A percentile compares a stretch with the other conserved stretches of the same genome.
These are phyloP conservation scores for Istiophorus platypterus DNA, from an alignment of 2,113 vertebrate species.

Conservation along the genomic window DNA sequence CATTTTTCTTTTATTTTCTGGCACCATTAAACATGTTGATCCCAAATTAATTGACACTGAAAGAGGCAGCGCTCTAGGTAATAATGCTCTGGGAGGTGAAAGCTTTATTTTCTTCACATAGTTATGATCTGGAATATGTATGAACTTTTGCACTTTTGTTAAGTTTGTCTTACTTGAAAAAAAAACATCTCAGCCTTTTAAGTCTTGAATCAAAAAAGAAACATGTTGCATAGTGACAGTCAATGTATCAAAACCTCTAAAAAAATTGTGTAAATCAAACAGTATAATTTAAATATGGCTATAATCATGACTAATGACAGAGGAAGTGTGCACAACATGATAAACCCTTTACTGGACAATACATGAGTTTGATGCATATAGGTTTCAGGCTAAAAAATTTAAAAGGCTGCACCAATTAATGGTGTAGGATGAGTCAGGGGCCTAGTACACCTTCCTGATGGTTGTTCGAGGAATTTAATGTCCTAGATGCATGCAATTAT, in stretches of 20 bases:
- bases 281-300: background rate
- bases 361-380: slow-evolving; percentile 13
- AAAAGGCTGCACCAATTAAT: slow-evolving; percentile 50
- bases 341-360: slow-evolving; percentile 8
- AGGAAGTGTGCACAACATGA: background rate
- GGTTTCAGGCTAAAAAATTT: slow-evolving; percentile 28
- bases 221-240: slow-evolving; percentile 15
- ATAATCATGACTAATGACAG: background rate
- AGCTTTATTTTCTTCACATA: slow-evolving; percentile 21
- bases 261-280: background rate
- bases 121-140: slow-evolving; percentile 11
- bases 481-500: slow-evolving; percentile 87
- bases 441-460: slow-evolving; percentile 73
- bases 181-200: slow-evolving; percentile 13
- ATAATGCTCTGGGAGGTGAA: slow-evolving; percentile 10
- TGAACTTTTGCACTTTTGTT: slow-evolving; percentile 35
- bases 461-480: slow-evolving; percentile 75
- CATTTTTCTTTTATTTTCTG: slow-evolving; percentile 11
- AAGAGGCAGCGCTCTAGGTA: background rate
- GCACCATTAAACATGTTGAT: slow-evolving; percentile 36
- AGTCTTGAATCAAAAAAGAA: slow-evolving; percentile 21
- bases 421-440: slow-evolving; percentile 41
- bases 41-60: slow-evolving; percentile 46
- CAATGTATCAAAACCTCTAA: slow-evolving; percentile 13
- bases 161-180: slow-evolving; percentile 19